Evolutionary conservation across 2,113 vertebrate species (phyloP).

Genomic region (Forbesichthys papilliferus): DNA sequence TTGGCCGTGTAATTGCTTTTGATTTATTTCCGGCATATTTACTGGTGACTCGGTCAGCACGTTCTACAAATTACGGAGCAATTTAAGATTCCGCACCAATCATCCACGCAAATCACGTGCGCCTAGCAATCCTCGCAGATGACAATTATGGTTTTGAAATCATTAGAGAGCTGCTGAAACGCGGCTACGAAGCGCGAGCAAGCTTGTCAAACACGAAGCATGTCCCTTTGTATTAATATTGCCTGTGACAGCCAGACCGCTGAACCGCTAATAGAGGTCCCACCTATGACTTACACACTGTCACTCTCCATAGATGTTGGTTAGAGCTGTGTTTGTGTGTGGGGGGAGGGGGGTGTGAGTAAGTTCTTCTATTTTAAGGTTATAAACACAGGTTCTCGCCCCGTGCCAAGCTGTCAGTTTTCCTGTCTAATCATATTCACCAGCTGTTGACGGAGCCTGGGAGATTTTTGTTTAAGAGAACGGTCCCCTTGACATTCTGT

Average conservation of each 20-base stretch:
- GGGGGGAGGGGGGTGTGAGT: too few species aligned
- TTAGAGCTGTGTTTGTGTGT: constrained; percentile 38
- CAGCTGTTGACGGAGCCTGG: constrained; percentile 34
- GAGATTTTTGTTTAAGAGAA: constrained; percentile 37
- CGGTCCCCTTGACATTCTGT: constrained; percentile 39
- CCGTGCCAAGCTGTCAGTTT: constrained; percentile 48
- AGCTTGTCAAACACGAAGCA: constrained; percentile 35
- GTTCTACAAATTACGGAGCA: constrained; percentile 54
- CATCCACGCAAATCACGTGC: not conserved
- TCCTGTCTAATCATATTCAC: constrained; percentile 34
- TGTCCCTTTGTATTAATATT: constrained; percentile 10
- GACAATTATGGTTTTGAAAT: too few species aligned
- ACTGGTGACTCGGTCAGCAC: constrained; percentile 58
- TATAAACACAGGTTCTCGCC: constrained; percentile 41
- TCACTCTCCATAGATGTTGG: constrained; percentile 10
- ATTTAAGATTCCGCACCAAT: constrained; percentile 25
- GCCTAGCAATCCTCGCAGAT: too few species aligned
- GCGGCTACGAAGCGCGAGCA: constrained; percentile 13
- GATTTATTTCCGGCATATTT: constrained; percentile 41
- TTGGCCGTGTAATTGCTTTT: constrained; percentile 47
- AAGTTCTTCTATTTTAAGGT: constrained; percentile 28
- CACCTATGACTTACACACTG: constrained; percentile 34
- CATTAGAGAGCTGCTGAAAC: not conserved
- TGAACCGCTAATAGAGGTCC: constrained; percentile 26
- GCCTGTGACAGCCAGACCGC: constrained; percentile 25